Conservation (phyloP, 2,888 invertebrate species). For the Brassicogethes aeneus region DNA sequence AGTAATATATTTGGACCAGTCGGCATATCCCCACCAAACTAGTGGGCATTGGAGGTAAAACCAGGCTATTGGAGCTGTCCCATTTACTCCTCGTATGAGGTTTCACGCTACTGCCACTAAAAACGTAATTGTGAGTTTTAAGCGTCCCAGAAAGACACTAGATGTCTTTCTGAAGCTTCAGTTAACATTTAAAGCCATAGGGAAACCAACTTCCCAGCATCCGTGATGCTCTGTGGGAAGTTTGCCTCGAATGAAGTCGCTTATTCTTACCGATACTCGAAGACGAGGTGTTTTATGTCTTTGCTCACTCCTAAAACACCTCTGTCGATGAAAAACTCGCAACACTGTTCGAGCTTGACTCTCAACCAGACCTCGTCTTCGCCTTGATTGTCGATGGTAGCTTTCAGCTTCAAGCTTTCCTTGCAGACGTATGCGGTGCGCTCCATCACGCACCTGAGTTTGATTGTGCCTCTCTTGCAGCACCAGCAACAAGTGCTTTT, state of each 20-base stretch:
- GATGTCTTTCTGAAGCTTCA: too few relatives aligned
- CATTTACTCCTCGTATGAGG: constrained; percentile 55
- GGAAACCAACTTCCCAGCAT: too few relatives aligned
- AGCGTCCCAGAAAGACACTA: too few relatives aligned
- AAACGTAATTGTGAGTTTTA: too few relatives aligned
- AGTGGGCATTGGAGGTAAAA: constrained; percentile 67
- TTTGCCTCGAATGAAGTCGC: too few relatives aligned
- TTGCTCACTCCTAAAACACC: constrained; percentile 65
- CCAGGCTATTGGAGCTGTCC: constrained; percentile 56
- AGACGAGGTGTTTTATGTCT: constrained; percentile 56
- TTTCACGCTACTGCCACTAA: constrained; percentile 51
- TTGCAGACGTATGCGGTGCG: constrained; percentile 67
- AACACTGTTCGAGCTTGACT: constrained; percentile 48
- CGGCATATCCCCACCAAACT: constrained; percentile 64
- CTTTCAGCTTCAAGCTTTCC: constrained; percentile 58
- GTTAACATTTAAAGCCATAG: too few relatives aligned
- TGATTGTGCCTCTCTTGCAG: constrained; percentile 60
- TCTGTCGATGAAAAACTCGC: constrained; percentile 67
- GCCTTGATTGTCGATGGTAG: constrained; percentile 60
- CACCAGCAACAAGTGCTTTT: constrained; percentile 62
- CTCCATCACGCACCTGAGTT: constrained; percentile 57
- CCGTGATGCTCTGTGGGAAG: too few relatives aligned
- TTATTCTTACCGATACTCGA: constrained; percentile 53
- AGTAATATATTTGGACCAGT: constrained; percentile 57
- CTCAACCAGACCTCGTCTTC: constrained; percentile 34